A percentile compares a stretch with the other conserved stretches of the same genome.
Conservation (phyloP, 2,888 invertebrate genomes). For the Camptogramma bilineatum region DNA sequence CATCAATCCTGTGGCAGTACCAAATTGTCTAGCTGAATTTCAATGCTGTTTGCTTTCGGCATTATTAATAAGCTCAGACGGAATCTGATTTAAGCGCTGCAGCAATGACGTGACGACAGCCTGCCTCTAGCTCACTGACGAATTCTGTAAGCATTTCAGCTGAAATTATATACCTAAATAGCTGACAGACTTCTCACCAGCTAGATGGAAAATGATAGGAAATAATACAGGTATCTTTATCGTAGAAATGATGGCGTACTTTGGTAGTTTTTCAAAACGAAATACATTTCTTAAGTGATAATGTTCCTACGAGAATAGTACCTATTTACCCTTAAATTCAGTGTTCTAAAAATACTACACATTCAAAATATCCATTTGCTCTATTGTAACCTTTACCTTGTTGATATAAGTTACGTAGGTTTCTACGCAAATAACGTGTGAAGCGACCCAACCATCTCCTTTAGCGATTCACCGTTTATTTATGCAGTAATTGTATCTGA, state of each 20-base stretch:
- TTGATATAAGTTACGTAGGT: not conserved
- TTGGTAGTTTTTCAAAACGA: too few species aligned
- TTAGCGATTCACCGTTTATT: not conserved
- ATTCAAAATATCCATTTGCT: not conserved
- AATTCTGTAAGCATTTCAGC: not conserved
- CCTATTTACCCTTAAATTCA: too few species aligned
- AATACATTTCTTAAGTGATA: too few species aligned
- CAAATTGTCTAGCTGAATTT: not conserved
- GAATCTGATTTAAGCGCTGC: constrained; percentile 3
- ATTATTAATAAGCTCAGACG: constrained; percentile 11
- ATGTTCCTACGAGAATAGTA: too few species aligned
- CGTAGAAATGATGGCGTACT: too few species aligned
- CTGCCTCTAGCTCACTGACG: not conserved
- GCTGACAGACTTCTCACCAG: too few species aligned
- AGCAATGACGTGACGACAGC: constrained; percentile 9
- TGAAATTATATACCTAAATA: not conserved
- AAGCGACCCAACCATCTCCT: not conserved
- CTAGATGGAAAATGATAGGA: too few species aligned
- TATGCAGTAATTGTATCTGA: not conserved
- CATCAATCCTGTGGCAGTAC: not conserved
- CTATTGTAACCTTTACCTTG: not conserved
- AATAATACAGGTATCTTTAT: too few species aligned
- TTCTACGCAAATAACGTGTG: not conserved
- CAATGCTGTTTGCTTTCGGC: constrained; percentile 6
- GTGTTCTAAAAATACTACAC: not conserved